These are phyloP conservation scores for Copsychus sechellarum DNA, from an alignment of 2,113 vertebrate genomes.

Conservation along the genomic window DNA sequence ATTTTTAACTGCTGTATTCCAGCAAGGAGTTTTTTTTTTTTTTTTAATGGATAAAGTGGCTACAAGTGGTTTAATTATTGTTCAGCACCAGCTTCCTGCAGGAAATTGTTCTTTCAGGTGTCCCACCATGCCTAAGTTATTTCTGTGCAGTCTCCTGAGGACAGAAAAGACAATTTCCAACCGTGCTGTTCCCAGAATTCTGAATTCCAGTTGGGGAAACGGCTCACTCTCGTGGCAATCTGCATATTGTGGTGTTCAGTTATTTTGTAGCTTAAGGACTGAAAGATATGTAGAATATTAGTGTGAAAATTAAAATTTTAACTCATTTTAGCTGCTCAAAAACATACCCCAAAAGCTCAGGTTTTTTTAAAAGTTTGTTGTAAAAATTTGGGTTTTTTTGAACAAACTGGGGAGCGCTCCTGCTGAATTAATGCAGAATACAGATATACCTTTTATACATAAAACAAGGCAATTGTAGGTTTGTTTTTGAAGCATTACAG, in stretches of 20 bases:
- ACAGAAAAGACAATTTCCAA: background rate
- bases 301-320: background rate
- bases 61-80: background rate
- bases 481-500: background rate
- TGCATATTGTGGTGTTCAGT: background rate
- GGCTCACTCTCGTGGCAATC: background rate
- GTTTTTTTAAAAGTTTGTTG: background rate
- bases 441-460: rapidly evolving
- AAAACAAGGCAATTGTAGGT: background rate
- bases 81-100: background rate
- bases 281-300: background rate
- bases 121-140: background rate
- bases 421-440: background rate
- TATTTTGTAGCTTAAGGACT: background rate
- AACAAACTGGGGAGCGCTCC: background rate
- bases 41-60: background rate
- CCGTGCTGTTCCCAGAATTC: background rate
- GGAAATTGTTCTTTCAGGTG: background rate
- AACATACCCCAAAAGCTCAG: background rate
- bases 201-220: background rate
- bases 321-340: background rate
- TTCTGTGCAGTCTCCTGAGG: background rate
- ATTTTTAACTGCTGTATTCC: background rate
- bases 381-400: background rate
- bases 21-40: background rate